These are phyloP conservation scores for Zygaena filipendulae DNA, from an alignment of 2,888 invertebrate genomes.

Conservation along the genomic window DNA sequence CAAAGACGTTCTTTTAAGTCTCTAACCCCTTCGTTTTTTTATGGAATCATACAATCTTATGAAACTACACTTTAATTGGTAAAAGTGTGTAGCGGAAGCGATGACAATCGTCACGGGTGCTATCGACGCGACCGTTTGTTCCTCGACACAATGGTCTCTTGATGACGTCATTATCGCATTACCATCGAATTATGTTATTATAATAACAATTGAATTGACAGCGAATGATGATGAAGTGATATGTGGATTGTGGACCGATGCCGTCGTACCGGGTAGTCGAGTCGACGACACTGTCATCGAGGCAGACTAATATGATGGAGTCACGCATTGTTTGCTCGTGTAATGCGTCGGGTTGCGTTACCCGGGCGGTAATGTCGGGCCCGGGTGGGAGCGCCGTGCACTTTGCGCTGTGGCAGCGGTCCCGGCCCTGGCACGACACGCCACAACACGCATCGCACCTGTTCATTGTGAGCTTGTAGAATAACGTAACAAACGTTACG, in stretches of 20 bases:
- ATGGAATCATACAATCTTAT: too few relatives aligned
- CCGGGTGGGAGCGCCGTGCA: conserved; percentile 30
- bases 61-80: too few relatives aligned
- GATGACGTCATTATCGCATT: neutral
- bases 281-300: conserved; percentile 42
- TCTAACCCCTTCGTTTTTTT: too few relatives aligned
- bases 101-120: too few relatives aligned
- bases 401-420: conserved; percentile 24
- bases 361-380: conserved; percentile 12
- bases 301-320: conserved; percentile 37
- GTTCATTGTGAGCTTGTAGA: too few relatives aligned
- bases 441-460: conserved; percentile 21
- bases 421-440: conserved; percentile 15
- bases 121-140: too few relatives aligned
- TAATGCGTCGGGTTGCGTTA: conserved; percentile 26
- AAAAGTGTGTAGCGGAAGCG: too few relatives aligned
- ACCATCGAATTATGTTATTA: too few relatives aligned
- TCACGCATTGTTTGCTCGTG: conserved; percentile 39
- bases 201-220: conserved; percentile 32
- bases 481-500: too few relatives aligned
- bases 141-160: too few relatives aligned
- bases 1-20: too few relatives aligned
- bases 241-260: conserved; percentile 19
- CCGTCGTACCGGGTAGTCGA: conserved; percentile 30
- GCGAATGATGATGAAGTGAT: conserved; percentile 29